These are phyloP conservation scores for Gryllus bimaculatus DNA, from an alignment of 1,140 invertebrate species.

Conservation along the genomic window DNA sequence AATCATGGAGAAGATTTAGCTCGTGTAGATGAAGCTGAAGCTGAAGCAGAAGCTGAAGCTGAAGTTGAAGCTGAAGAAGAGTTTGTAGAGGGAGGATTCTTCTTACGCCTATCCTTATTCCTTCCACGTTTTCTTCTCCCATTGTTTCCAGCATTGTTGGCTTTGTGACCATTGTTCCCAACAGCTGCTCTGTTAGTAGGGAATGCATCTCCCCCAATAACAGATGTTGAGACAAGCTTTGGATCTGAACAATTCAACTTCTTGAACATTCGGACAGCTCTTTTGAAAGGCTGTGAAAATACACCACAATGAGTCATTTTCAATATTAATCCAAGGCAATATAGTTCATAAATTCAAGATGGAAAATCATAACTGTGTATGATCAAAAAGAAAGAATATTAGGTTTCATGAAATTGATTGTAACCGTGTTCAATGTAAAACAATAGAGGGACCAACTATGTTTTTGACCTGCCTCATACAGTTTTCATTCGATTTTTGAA, in stretches of 20 bases:
- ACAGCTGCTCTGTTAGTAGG: background rate
- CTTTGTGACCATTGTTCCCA: background rate
- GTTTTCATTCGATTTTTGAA: too few relatives aligned
- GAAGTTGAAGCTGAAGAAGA: background rate
- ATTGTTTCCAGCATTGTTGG: background rate
- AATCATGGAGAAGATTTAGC: background rate
- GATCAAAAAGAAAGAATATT: background rate
- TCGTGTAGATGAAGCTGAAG: background rate
- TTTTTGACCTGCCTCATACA: too few relatives aligned
- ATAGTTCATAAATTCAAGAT: background rate
- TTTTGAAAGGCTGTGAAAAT: constrained; percentile 31
- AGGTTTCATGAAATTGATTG: background rate
- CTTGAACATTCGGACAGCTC: constrained; percentile 36
- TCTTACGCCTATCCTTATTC: constrained; percentile 11
- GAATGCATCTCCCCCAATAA: constrained; percentile 25
- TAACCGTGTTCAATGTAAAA: too few relatives aligned
- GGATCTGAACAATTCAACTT: constrained; percentile 38
- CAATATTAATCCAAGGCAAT: background rate
- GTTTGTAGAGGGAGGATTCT: background rate
- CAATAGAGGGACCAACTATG: too few relatives aligned
- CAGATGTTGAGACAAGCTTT: constrained; percentile 32
- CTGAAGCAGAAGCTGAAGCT: too few relatives aligned
- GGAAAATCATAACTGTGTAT: background rate
- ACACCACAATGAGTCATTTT: background rate
- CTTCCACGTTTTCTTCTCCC: constrained; percentile 14